A percentile compares a stretch with the other conserved stretches of the same genome.
Evolutionary conservation across 2,797 vertebrate species (phyloP).

Genomic region (Valencia hispanica): DNA sequence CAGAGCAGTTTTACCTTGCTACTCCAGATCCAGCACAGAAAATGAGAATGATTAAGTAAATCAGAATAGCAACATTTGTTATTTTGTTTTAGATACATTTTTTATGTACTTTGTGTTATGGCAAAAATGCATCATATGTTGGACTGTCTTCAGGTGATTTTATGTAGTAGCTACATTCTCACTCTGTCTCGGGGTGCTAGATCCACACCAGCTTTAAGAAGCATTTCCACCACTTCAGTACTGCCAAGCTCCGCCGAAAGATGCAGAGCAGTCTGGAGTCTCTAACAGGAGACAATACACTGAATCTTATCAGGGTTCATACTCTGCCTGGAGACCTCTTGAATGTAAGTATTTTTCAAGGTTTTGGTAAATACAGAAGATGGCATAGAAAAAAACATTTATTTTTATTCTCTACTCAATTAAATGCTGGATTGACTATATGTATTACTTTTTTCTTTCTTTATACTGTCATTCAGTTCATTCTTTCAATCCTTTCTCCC

Average conservation of each 20-base stretch:
- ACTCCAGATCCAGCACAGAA: slow-evolving; percentile 45
- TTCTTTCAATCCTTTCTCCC: background rate
- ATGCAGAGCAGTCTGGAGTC: slow-evolving; percentile 88
- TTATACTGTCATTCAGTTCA: background rate
- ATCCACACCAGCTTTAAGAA: slow-evolving; percentile 85
- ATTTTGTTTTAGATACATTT: background rate
- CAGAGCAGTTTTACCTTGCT: slow-evolving; percentile 90
- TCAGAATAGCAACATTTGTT: background rate
- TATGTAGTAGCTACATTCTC: slow-evolving; percentile 25
- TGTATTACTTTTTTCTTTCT: background rate
- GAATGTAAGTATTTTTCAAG: background rate
- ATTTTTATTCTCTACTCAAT: background rate
- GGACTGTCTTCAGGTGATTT: background rate
- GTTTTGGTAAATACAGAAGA: background rate
- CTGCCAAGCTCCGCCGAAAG: slow-evolving; percentile 88
- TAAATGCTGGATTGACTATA: background rate
- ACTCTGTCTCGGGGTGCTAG: slow-evolving; percentile 85
- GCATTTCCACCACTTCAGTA: slow-evolving; percentile 87
- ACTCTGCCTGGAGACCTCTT: background rate
- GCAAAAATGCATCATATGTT: background rate
- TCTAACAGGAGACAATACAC: slow-evolving; percentile 68
- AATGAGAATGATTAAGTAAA: slow-evolving; percentile 22
- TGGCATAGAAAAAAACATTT: background rate
- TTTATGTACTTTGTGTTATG: background rate
- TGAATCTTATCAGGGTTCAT: background rate